Evolutionary conservation across 2,888 invertebrate species (phyloP), one percentile per base, ranked within the genome.

Genomic region (Smittia sp.): DNA sequence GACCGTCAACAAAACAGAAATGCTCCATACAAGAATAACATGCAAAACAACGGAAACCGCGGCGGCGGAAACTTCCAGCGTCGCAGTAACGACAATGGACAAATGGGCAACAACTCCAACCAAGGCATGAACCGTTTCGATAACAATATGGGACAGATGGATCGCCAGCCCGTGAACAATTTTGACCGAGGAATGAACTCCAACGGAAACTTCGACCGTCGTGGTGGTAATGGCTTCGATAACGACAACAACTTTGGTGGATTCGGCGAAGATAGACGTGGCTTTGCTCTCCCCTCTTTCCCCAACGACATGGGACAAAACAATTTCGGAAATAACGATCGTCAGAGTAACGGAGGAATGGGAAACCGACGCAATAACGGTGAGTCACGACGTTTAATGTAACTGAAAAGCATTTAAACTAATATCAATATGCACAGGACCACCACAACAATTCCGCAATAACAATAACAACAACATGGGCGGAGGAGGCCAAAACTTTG

Each of bases 191-290:
- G 73, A 24, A n/a, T 24, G 68, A n/a, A 27, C 20, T 69, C 65
- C 38, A 32, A 67, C 11, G 70, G 39, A 11, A 70, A 38, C 27
- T 70, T 70, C 38, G 67, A 73, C 32, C 63, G 67, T 11, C 46
- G 46, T 11, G 11, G 11, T 46, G 58, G 58, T 3, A 65, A 69
- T 27, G 62, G 74, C 1, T 74, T 66, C 65, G 74, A 73, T 41
- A 46, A 15, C 15, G 74, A 69, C 32, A 58, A 70, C 46, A 68
- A 74, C 20, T 66, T 39, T 27, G 73, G 75, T n/a, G 72, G 68
- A 76, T 75, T 74, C 32, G 75, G 78, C 75, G 81, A 81, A 77
- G 81, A 81, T 76, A 78, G 82, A 15, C 78, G 81, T 9, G 81
- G 81, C 1, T 81, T 82, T 74, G 79, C 80, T 1, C 75, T 81